Evolutionary conservation across 2,797 vertebrate genomes (phyloP).

Genomic region (Lepidocolaptes lacrymiger): DNA sequence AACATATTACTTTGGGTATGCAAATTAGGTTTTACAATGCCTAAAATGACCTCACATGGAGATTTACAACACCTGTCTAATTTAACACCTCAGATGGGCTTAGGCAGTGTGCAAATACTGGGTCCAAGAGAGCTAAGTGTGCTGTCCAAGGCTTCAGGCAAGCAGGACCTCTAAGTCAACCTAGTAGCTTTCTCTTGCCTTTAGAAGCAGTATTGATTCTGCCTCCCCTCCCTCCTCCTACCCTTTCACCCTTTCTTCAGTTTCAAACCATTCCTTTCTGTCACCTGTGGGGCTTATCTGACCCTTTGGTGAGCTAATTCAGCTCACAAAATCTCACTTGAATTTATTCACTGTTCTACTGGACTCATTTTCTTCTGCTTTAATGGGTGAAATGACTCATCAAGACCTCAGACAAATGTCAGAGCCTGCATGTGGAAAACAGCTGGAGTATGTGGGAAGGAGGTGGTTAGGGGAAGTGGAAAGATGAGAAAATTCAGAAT

Average conservation of each 20-base stretch:
- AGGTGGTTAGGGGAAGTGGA: not conserved
- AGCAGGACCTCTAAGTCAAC: not conserved
- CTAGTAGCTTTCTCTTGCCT: not conserved
- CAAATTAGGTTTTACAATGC: not conserved
- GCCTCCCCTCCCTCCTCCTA: not conserved
- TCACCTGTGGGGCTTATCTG: not conserved
- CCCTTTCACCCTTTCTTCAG: not conserved
- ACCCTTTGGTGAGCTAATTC: not conserved
- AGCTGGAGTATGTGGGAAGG: not conserved
- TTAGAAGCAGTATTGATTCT: not conserved
- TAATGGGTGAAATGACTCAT: not conserved
- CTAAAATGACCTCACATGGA: not conserved
- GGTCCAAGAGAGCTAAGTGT: not conserved
- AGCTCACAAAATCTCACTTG: not conserved
- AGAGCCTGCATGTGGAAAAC: not conserved
- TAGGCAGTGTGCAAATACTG: not conserved
- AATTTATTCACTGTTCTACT: not conserved
- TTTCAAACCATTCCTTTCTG: not conserved
- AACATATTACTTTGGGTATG: not conserved
- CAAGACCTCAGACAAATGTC: not conserved
- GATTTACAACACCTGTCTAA: not conserved
- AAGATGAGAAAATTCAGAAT: not conserved
- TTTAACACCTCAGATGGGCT: not conserved
- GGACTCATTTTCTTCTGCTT: not conserved
- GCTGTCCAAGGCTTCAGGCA: not conserved